Evolutionary conservation across 2,113 vertebrate species (phyloP).

Genomic region (Hypanus sabinus): DNA sequence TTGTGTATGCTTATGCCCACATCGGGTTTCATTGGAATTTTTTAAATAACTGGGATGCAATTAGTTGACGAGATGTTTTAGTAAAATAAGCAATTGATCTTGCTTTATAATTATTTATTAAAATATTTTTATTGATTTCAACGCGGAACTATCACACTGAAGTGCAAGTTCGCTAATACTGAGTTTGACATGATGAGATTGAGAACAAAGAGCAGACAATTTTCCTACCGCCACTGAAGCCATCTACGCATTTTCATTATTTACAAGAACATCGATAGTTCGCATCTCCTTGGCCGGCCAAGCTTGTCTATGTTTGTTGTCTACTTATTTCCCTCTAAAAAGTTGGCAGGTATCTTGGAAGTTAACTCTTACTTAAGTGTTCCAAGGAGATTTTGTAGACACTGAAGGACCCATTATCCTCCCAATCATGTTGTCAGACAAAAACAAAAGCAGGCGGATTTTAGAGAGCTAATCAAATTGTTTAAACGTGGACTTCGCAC

Average conservation of each 20-base stretch:
- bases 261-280: not conserved
- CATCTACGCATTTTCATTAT: not conserved
- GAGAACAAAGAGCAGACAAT: not conserved
- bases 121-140: not conserved
- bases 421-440: not conserved
- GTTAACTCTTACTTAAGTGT: not conserved
- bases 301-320: not conserved
- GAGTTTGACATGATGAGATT: not conserved
- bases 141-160: not conserved
- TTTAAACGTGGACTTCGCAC: not conserved
- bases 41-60: not conserved
- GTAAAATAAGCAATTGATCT: not conserved
- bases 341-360: not conserved
- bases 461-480: not conserved
- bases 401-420: not conserved
- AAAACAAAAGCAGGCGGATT: no score
- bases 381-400: not conserved
- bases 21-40: not conserved
- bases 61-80: not conserved
- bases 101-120: not conserved
- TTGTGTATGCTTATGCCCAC: not conserved
- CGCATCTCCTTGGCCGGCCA: not conserved
- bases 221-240: not conserved
- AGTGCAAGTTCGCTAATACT: not conserved
- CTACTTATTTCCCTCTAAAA: not conserved